These are phyloP conservation scores for Nebria salina DNA, from an alignment of 2,888 invertebrate species.

Conservation along the genomic window DNA sequence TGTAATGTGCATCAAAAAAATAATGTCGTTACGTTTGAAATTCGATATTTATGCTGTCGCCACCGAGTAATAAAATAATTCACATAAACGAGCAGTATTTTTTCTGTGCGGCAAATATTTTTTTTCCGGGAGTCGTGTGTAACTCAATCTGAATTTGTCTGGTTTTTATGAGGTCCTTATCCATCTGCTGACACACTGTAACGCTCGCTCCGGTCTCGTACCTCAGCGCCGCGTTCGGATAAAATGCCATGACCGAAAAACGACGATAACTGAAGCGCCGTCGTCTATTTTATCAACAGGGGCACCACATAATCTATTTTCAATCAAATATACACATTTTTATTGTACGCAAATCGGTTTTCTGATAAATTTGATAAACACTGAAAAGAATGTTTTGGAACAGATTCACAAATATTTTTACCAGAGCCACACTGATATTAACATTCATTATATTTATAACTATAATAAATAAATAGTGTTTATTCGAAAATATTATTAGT, in stretches of 20 bases:
- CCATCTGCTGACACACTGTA: slow-evolving; percentile 43
- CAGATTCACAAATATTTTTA: too few species aligned
- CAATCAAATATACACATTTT: slow-evolving; percentile 4
- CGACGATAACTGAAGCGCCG: background rate
- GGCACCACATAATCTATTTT: slow-evolving; percentile 4
- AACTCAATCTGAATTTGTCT: slow-evolving; percentile 46
- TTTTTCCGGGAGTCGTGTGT: slow-evolving; percentile 35
- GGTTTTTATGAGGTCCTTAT: slow-evolving; percentile 44
- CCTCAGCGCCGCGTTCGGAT: slow-evolving; percentile 14
- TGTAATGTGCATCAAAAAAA: background rate
- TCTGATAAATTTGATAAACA: too few species aligned
- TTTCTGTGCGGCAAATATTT: slow-evolving; percentile 36
- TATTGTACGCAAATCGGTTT: background rate
- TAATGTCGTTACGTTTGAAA: background rate
- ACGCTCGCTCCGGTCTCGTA: slow-evolving; percentile 22
- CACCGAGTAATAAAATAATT: background rate
- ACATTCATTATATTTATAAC: background rate
- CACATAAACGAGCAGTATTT: slow-evolving; percentile 20
- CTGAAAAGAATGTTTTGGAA: too few species aligned
- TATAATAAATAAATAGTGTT: too few species aligned
- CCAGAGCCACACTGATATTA: too few species aligned
- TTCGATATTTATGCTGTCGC: background rate
- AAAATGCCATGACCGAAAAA: background rate
- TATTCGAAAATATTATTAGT: too few species aligned
- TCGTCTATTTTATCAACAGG: slow-evolving; percentile 3